Conservation (phyloP, 1,140 invertebrate species). For the Theocolax elegans region DNA sequence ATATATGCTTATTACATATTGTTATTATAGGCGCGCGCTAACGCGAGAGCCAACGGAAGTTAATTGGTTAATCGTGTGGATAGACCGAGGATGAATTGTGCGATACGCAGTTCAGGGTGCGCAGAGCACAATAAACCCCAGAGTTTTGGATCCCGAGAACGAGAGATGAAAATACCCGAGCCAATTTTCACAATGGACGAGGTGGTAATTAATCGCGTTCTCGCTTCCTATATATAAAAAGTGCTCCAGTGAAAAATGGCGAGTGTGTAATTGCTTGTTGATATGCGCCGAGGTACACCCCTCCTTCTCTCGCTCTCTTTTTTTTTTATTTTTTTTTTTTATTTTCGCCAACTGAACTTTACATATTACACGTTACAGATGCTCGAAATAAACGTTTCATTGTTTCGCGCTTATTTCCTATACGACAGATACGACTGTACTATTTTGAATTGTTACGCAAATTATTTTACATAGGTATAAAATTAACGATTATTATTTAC, state of each 20-base stretch:
- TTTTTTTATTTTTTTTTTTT: too few species aligned
- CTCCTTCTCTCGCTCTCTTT: too few species aligned
- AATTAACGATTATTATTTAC: too few species aligned
- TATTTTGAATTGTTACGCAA: too few species aligned
- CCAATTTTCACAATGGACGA: conserved; percentile 10
- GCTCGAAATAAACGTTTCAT: not conserved
- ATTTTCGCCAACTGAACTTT: conserved; percentile 9
- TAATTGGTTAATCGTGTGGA: conserved; percentile 65
- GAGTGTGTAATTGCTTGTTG: conserved; percentile 60
- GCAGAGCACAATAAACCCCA: conserved; percentile 28
- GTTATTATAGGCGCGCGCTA: conserved; percentile 16
- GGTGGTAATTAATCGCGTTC: conserved; percentile 55
- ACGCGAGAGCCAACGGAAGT: conserved; percentile 22
- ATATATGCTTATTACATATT: not conserved
- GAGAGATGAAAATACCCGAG: not conserved
- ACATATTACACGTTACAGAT: not conserved
- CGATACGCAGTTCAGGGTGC: not conserved
- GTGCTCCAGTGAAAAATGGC: conserved; percentile 24
- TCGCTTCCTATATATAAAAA: not conserved
- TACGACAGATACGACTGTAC: too few species aligned
- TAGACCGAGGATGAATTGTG: conserved; percentile 44
- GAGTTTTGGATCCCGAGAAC: conserved; percentile 45
- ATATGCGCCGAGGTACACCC: conserved; percentile 51
- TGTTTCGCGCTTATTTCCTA: too few species aligned
- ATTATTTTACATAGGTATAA: too few species aligned